Evolutionary conservation across 2,797 vertebrate species (phyloP).

Genomic region (Lepus townsendii): DNA sequence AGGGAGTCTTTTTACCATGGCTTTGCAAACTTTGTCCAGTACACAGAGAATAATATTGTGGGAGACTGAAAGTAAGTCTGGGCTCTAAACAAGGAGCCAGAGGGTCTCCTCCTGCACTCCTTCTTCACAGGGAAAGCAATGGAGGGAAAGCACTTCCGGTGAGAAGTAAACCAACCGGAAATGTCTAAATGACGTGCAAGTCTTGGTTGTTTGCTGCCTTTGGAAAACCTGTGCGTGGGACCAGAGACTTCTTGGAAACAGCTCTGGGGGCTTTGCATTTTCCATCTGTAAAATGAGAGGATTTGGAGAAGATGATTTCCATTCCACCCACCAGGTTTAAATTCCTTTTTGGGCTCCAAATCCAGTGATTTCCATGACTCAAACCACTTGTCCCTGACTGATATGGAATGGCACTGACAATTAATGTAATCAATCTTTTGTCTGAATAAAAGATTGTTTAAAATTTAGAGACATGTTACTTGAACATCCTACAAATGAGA

Average conservation of each 20-base stretch:
- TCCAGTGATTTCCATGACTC: background rate
- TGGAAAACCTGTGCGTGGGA: background rate
- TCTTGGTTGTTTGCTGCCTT: background rate
- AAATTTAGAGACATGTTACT: conserved; percentile 82
- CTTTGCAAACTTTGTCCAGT: background rate
- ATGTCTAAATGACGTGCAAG: background rate
- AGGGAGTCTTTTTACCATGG: background rate
- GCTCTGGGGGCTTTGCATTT: background rate
- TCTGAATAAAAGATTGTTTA: conserved; percentile 87
- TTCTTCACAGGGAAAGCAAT: background rate
- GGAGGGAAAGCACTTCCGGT: background rate
- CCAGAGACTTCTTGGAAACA: background rate
- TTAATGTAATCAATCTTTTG: conserved; percentile 81
- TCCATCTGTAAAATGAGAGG: conserved; percentile 36
- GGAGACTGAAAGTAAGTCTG: background rate
- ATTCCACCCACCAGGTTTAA: background rate
- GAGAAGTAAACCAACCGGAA: background rate
- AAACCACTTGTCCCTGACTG: background rate
- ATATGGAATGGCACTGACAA: conserved; percentile 64
- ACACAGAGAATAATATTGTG: background rate
- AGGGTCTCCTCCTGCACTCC: background rate
- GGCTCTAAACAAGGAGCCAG: background rate
- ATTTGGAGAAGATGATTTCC: background rate
- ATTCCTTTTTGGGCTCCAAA: background rate
- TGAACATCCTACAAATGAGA: conserved; percentile 80